Conservation (phyloP, 23 tunicate species). For the Diplosoma virens region DNA sequence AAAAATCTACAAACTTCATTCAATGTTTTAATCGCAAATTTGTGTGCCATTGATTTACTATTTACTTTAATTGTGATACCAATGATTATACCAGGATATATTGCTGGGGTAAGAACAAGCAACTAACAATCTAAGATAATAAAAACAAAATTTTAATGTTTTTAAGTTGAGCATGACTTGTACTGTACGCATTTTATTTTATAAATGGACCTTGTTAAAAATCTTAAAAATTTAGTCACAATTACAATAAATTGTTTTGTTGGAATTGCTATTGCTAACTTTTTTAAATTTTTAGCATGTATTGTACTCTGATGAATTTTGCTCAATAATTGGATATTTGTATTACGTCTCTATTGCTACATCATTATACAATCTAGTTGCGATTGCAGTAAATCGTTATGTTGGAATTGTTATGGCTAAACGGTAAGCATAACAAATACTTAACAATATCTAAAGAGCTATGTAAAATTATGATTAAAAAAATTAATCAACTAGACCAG, state of each 20-base stretch:
- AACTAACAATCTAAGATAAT: background rate
- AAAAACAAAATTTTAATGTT: too few relatives aligned
- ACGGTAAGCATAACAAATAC: conserved; percentile 39
- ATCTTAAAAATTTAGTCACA: background rate
- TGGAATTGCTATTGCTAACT: background rate
- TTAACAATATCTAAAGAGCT: background rate
- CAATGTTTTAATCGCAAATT: conserved; percentile 81
- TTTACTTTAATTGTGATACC: conserved; percentile 72
- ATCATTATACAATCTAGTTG: conserved; percentile 67
- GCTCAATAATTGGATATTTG: conserved; percentile 63
- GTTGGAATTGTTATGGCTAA: conserved; percentile 73
- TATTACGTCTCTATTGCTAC: conserved; percentile 65
- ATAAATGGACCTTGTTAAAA: background rate
- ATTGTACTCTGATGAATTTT: conserved; percentile 45
- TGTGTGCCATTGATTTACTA: conserved; percentile 69
- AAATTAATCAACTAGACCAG: too few relatives aligned
- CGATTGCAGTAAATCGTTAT: conserved; percentile 87
- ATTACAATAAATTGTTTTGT: background rate
- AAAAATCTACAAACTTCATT: conserved; percentile 86
- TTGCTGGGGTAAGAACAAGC: conserved; percentile 43
- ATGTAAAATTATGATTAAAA: too few relatives aligned
- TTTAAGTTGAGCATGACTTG: too few relatives aligned
- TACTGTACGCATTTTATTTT: too few relatives aligned
- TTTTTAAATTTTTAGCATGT: background rate
- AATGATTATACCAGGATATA: conserved; percentile 54